Percentiles rank a stretch among this genome's conserved stretches.
Conservation (phyloP, 2,888 invertebrate genomes). For the Rhodophaea formosa region DNA sequence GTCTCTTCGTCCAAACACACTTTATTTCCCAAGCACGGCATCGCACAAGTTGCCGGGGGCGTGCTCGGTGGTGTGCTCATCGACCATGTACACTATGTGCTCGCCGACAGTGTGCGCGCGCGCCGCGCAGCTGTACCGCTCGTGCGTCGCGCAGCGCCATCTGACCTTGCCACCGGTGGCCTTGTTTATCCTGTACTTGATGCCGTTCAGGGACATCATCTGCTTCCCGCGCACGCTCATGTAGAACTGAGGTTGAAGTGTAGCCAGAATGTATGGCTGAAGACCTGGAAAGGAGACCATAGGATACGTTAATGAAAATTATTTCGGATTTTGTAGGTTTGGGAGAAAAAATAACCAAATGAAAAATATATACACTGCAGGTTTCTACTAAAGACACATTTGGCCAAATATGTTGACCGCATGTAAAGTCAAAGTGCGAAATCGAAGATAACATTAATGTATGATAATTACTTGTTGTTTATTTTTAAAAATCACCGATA, state of each 20-base stretch:
- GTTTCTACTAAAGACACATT: no score
- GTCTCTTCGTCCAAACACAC: no score
- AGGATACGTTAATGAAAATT: background rate
- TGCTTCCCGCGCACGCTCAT: background rate
- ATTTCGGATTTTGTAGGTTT: background rate
- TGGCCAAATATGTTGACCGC: no score
- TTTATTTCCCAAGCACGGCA: no score
- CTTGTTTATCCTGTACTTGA: background rate
- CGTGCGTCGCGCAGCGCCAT: constrained; percentile 52
- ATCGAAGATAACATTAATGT: no score
- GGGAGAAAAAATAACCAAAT: no score
- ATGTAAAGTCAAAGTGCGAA: no score
- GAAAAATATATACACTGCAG: no score
- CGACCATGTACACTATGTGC: constrained; percentile 38
- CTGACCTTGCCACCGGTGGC: constrained; percentile 35
- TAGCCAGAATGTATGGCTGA: background rate
- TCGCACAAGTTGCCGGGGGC: constrained; percentile 15
- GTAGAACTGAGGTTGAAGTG: background rate
- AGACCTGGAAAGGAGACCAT: background rate
- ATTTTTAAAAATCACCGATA: no score
- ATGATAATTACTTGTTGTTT: no score
- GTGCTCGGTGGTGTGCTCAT: constrained; percentile 44
- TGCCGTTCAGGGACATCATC: background rate
- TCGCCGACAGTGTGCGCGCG: constrained; percentile 45
- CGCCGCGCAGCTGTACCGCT: constrained; percentile 42